These are phyloP conservation scores for Linnaemya vulpina DNA, from an alignment of 2,888 invertebrate genomes.

Conservation along the genomic window DNA sequence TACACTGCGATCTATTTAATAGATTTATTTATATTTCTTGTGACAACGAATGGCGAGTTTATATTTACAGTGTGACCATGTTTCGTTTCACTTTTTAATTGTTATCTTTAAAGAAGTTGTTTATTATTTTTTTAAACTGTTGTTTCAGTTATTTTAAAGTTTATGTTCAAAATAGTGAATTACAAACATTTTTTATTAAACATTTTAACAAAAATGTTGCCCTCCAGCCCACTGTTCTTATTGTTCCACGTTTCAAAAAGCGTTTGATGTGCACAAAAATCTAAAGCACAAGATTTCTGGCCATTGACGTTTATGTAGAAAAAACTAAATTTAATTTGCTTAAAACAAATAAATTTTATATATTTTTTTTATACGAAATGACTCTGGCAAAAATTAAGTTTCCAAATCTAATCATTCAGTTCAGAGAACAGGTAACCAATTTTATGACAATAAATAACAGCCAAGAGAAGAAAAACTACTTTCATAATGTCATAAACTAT, in stretches of 20 bases:
- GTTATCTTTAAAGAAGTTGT: no score
- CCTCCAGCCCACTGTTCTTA: no score
- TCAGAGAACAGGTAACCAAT: neutral
- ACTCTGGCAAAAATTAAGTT: neutral
- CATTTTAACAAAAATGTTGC: no score
- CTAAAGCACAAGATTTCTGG: neutral
- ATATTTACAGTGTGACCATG: no score
- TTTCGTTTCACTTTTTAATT: no score
- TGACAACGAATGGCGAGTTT: no score
- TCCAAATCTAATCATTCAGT: neutral
- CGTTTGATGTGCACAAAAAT: neutral
- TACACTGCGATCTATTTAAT: no score
- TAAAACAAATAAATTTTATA: neutral
- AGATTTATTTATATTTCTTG: no score
- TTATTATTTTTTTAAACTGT: no score
- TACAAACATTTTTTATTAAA: no score
- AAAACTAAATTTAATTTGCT: neutral
- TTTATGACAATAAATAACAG: neutral
- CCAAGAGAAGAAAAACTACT: neutral
- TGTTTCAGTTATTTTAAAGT: no score
- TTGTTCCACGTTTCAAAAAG: neutral
- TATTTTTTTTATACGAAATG: neutral
- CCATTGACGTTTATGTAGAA: neutral
- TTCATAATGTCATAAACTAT: neutral
- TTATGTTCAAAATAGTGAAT: no score